Percentiles rank a stretch among this genome's conserved stretches.
These are phyloP conservation scores for Nannospalax galili DNA, from an alignment of 2,113 vertebrate species.

Conservation along the genomic window DNA sequence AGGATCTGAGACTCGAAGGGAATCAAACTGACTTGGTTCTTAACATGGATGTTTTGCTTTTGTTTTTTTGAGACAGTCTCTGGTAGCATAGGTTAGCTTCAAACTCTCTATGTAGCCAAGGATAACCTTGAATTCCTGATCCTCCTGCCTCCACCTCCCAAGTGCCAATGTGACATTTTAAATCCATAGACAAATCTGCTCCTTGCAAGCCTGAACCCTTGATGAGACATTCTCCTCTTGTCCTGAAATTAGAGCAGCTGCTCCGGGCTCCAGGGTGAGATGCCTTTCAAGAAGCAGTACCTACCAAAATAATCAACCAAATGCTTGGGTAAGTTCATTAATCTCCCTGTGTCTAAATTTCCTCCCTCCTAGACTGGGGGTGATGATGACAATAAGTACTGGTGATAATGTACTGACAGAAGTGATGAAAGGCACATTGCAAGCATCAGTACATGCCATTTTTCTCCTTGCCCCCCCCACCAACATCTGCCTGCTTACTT, in stretches of 20 bases:
- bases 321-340: neutral
- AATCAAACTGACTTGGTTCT: neutral
- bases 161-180: neutral
- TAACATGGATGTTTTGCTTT: neutral
- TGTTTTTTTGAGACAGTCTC: neutral
- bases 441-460: neutral
- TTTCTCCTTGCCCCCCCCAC: neutral
- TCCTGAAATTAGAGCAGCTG: neutral
- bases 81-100: neutral
- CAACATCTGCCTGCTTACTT: neutral
- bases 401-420: neutral
- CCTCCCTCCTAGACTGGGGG: neutral
- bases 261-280: neutral
- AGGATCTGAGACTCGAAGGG: neutral
- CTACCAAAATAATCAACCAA: constrained; percentile 19
- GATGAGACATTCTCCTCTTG: neutral
- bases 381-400: neutral
- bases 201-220: neutral
- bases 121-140: neutral
- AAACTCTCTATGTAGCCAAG: neutral
- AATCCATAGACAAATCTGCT: neutral
- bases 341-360: neutral
- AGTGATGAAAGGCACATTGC: neutral
- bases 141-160: neutral
- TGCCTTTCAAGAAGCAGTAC: neutral